Conservation (phyloP, 1,140 invertebrate species). For the Heliconius hewitsoni region DNA sequence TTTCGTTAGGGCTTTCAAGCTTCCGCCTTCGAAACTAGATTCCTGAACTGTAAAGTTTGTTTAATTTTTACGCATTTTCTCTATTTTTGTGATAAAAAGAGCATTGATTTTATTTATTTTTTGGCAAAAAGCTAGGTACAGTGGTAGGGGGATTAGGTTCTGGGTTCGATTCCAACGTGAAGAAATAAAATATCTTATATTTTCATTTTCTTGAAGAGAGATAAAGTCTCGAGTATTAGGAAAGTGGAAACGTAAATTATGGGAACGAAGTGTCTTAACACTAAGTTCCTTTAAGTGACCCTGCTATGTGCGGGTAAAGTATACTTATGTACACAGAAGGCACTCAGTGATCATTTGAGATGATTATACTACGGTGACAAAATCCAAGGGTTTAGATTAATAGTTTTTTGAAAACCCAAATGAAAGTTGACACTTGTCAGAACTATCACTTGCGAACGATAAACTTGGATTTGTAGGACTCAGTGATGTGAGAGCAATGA, state of each 20-base stretch:
- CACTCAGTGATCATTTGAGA: neutral
- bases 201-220: no score
- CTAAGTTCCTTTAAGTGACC: no score
- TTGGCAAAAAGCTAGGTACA: neutral
- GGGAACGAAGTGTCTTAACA: no score
- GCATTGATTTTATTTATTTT: neutral
- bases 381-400: conserved; percentile 1
- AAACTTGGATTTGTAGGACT: neutral
- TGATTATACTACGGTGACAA: neutral
- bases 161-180: no score
- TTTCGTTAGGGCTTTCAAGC: conserved; percentile 7
- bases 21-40: neutral
- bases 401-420: neutral
- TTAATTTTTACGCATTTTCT: neutral
- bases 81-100: neutral
- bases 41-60: neutral
- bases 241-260: no score
- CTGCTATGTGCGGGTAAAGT: neutral
- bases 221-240: no score
- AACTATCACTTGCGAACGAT: conserved; percentile 2
- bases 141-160: no score
- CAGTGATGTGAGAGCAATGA: neutral
- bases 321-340: neutral
- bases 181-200: no score
- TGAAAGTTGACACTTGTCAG: conserved; percentile 5